Conservation (phyloP, 2,888 invertebrate genomes). For the Invenusta paracnida region DNA sequence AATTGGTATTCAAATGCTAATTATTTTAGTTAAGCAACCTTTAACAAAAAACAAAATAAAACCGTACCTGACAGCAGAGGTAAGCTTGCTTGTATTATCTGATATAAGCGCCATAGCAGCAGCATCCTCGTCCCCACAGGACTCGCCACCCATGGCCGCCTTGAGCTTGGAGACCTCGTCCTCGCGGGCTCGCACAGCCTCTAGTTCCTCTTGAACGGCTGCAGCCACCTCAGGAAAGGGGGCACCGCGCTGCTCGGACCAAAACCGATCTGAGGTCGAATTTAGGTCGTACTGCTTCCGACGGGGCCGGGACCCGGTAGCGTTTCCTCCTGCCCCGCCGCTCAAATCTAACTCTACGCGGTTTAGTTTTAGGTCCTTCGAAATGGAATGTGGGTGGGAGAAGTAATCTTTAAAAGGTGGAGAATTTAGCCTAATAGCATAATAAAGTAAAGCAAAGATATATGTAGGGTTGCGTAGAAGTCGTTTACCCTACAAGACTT, state of each 20-base stretch:
- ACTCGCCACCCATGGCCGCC: constrained; percentile 71
- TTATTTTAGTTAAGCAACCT: too few relatives aligned
- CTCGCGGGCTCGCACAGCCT: constrained; percentile 85
- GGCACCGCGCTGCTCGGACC: constrained; percentile 82
- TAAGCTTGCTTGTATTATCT: constrained; percentile 68
- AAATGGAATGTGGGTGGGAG: constrained; percentile 33
- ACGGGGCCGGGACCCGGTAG: constrained; percentile 48
- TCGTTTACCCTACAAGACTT: too few relatives aligned
- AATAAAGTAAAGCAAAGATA: too few relatives aligned
- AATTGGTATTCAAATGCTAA: too few relatives aligned
- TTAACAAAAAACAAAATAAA: too few relatives aligned
- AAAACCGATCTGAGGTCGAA: constrained; percentile 76
- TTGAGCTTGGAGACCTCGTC: constrained; percentile 93
- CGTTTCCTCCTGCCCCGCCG: constrained; percentile 63
- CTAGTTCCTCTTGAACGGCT: constrained; percentile 94
- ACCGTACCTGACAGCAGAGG: constrained; percentile 73
- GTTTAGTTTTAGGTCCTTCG: constrained; percentile 76
- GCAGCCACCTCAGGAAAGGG: constrained; percentile 77
- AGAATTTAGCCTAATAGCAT: too few relatives aligned
- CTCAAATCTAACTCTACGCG: constrained; percentile 72
- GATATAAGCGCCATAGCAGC: constrained; percentile 71
- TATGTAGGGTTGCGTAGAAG: too few relatives aligned
- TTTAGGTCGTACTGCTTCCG: constrained; percentile 76
- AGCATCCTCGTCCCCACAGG: constrained; percentile 80
- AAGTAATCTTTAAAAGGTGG: not conserved